Evolutionary conservation across 2,888 invertebrate species (phyloP).

Genomic region (Branchellion lobata): DNA sequence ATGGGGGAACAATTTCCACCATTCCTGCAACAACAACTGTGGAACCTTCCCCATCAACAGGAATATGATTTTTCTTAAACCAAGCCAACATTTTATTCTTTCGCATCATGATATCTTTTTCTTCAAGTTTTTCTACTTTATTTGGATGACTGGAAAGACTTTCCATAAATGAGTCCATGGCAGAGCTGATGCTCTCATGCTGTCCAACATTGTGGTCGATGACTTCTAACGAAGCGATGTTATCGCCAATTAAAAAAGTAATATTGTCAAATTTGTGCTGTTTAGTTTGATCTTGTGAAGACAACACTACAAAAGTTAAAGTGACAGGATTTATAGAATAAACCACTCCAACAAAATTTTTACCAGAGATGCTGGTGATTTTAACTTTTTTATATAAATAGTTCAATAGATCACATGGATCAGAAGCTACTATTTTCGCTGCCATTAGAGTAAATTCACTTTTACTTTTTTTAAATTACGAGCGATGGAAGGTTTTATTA

Average conservation of each 20-base stretch:
- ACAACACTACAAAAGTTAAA: neutral
- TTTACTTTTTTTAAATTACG: neutral
- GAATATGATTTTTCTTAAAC: neutral
- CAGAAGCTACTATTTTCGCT: too few relatives aligned
- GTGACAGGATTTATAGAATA: conserved; percentile 7
- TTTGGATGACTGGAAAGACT: neutral
- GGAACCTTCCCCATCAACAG: neutral
- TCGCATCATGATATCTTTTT: neutral
- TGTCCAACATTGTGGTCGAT: neutral
- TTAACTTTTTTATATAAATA: neutral
- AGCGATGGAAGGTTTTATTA: neutral
- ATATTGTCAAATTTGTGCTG: neutral
- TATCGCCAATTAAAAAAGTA: neutral
- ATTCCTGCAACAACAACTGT: neutral
- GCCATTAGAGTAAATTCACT: too few relatives aligned
- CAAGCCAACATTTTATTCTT: neutral
- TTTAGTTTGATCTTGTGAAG: neutral
- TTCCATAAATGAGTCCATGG: neutral
- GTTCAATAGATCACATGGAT: neutral
- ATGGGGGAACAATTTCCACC: neutral
- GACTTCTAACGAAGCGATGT: neutral
- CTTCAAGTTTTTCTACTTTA: neutral
- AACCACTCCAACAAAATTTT: neutral
- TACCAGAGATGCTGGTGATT: neutral
- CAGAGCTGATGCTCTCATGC: neutral